A percentile compares a stretch with the other conserved stretches of the same genome.
Conservation (phyloP, 2,797 vertebrate genomes). For the Anas flavirostris region DNA sequence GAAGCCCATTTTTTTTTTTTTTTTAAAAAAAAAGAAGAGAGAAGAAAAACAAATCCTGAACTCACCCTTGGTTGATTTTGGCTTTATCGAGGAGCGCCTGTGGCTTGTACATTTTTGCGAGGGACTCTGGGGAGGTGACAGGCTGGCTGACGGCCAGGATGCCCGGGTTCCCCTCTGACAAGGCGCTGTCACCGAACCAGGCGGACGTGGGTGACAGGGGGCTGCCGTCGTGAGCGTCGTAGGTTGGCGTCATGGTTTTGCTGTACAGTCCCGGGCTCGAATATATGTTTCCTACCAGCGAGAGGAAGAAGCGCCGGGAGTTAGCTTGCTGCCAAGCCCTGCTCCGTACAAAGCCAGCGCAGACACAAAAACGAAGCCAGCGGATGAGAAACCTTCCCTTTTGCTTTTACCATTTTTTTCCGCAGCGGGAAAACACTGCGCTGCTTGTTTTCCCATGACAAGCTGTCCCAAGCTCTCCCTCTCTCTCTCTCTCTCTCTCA, state of each 20-base stretch:
- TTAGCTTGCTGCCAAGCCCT: not conserved
- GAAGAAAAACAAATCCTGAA: conserved; percentile 6
- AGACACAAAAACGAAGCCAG: not conserved
- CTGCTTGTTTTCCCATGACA: conserved; percentile 49
- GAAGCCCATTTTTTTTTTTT: no score
- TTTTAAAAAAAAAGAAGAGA: no score
- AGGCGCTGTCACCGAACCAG: conserved; percentile 98
- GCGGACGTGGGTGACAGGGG: conserved; percentile 96
- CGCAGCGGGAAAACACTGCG: not conserved
- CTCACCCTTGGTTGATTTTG: conserved; percentile 99
- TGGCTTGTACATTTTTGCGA: conserved; percentile 97
- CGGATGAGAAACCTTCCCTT: not conserved
- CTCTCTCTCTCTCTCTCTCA: conserved; percentile 13
- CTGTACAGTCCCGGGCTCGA: conserved; percentile 98
- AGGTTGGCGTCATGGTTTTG: conserved; percentile 99
- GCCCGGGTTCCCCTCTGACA: conserved; percentile 97
- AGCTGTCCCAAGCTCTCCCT: conserved; percentile 21
- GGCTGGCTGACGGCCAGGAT: conserved; percentile 98
- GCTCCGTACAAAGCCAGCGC: not conserved
- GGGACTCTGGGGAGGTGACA: conserved; percentile 93
- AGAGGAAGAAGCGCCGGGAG: conserved; percentile 31
- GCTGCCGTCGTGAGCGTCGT: conserved; percentile 96
- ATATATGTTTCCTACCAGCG: conserved; percentile 92
- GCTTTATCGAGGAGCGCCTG: conserved; percentile 98
- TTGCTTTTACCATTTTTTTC: not conserved